These are phyloP conservation scores for Serranus cabrilla DNA, from an alignment of 2,797 vertebrate species.

Conservation along the genomic window DNA sequence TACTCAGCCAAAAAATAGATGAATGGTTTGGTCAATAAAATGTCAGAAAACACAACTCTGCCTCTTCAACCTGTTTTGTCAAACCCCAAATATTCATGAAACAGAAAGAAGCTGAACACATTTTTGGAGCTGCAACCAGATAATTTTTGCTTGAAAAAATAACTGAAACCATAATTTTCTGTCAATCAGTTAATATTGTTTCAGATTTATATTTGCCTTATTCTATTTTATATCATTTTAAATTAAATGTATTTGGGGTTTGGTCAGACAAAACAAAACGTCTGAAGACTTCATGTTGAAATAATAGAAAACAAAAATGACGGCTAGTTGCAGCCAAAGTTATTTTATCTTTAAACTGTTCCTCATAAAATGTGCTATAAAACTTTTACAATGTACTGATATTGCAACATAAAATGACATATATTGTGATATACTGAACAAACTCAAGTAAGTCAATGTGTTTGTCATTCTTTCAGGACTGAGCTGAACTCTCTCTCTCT, in stretches of 20 bases:
- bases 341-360: neutral
- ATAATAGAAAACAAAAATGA: neutral
- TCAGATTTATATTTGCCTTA: too few species aligned
- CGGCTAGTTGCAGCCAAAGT: neutral
- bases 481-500: slow-evolving; percentile 8
- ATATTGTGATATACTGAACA: rapidly evolving
- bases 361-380: neutral
- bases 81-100: too few species aligned
- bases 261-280: neutral
- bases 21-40: neutral
- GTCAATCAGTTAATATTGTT: too few species aligned
- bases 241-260: neutral
- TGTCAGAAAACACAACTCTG: neutral
- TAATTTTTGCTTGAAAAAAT: too few species aligned
- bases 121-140: too few species aligned
- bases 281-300: neutral
- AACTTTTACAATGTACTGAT: neutral
- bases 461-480: slow-evolving; percentile 1
- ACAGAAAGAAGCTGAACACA: too few species aligned
- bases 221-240: neutral
- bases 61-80: neutral
- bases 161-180: too few species aligned
- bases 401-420: neutral
- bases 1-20: neutral
- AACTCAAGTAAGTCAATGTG: neutral